A percentile compares a stretch with the other conserved stretches of the same genome.
phyloP scores from a whole-genome alignment of 2,113 vertebrate species.

The Rattus rattus region DNA sequence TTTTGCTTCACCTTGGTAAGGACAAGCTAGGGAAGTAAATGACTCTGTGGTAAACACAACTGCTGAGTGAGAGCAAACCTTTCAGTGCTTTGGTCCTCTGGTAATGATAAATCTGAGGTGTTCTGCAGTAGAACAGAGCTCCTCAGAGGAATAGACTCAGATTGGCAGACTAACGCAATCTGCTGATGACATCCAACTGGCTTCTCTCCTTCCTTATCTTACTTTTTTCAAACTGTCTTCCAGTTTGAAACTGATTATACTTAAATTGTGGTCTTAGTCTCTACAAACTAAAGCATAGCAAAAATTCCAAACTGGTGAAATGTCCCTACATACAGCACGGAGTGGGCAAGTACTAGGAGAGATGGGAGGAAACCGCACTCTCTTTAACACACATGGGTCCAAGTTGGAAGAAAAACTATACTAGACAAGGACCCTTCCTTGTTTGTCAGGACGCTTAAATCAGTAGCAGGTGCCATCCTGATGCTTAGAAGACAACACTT shows the following conservation, averaged over 20 bases:
- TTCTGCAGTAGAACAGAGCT: background rate
- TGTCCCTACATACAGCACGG: background rate
- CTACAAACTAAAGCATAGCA: background rate
- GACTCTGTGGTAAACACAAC: too few species aligned
- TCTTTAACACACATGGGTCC: background rate
- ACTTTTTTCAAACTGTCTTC: background rate
- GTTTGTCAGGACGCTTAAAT: background rate
- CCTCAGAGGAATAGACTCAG: background rate
- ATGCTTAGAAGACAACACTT: background rate
- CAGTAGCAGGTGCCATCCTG: background rate
- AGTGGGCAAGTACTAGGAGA: background rate
- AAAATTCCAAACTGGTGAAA: background rate
- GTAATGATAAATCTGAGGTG: background rate
- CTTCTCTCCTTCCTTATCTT: background rate
- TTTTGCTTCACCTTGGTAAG: background rate
- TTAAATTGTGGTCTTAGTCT: background rate
- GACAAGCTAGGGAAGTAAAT: background rate
- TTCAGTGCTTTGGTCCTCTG: background rate
- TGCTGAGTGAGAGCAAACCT: background rate
- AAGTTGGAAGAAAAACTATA: constrained; percentile 5
- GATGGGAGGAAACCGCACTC: background rate
- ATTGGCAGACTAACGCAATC: background rate
- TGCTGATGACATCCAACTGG: background rate
- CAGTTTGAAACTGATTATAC: background rate
- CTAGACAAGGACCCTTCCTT: background rate